Conservation (phyloP, 1,140 invertebrate genomes). For the Heterodera schachtii region DNA sequence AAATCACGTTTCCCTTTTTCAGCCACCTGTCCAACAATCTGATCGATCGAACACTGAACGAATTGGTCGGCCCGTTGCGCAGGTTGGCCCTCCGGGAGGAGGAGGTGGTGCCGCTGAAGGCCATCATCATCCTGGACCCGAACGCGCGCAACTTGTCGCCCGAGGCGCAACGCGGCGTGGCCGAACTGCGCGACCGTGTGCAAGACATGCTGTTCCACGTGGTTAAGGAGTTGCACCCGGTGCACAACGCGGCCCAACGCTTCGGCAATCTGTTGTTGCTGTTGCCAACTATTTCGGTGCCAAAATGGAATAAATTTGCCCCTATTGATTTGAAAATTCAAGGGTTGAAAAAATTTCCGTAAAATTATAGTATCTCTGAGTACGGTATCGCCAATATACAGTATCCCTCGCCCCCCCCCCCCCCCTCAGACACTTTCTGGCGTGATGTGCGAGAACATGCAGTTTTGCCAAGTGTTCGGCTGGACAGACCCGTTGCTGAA, state of each 20-base stretch:
- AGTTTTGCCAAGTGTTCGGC: slow-evolving; percentile 64
- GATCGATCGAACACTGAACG: slow-evolving; percentile 63
- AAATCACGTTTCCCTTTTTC: slow-evolving; percentile 26
- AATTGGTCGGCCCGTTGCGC: slow-evolving; percentile 58
- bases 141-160: slow-evolving; percentile 63
- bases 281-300: slow-evolving; percentile 57
- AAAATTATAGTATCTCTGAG: too few relatives aligned
- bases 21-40: slow-evolving; percentile 65
- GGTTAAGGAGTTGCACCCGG: slow-evolving; percentile 61
- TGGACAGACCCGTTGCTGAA: slow-evolving; percentile 57
- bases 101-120: slow-evolving; percentile 63
- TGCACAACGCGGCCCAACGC: slow-evolving; percentile 56
- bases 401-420: slow-evolving; percentile 17
- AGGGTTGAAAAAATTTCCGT: too few relatives aligned
- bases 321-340: too few relatives aligned
- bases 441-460: slow-evolving; percentile 65
- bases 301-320: slow-evolving; percentile 9
- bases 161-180: slow-evolving; percentile 54
- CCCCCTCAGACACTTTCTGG: slow-evolving; percentile 62
- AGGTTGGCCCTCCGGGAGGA: slow-evolving; percentile 62
- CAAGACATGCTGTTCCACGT: slow-evolving; percentile 66
- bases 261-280: slow-evolving; percentile 60
- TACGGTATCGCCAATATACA: not conserved
- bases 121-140: slow-evolving; percentile 65
- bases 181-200: slow-evolving; percentile 58